Base-by-base conservation (phyloP, 2,888 invertebrate species). In the Scaptomyza flava region DNA sequence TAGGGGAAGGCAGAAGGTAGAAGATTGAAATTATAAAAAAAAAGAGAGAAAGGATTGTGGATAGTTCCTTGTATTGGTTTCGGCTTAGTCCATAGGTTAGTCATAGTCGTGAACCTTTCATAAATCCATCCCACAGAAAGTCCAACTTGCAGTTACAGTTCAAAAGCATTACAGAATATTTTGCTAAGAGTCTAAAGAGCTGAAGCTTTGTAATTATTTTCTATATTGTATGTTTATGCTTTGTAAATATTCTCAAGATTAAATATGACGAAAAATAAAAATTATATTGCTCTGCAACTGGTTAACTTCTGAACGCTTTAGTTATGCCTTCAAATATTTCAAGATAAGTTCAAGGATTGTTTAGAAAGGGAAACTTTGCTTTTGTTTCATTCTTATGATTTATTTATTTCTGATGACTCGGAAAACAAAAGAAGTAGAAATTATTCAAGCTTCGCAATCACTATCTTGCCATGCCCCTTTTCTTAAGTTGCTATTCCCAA, bases 41-140 rank as follows among this genome's bases (percentile, higher is more conserved):
- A 14, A 12, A 36, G 42, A 23, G 33, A n/a, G 33, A 17, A 20
- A 14, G 48, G 30, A 58, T 59, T 63, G 61, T 60, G 60, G 53
- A 63, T 54, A 72, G 77, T 72, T 79, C 58, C 71, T 74, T 64
- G 76, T 58, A 70, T 63, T 63, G 85, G 81, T 82, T 84, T 82
- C 82, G 58, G 72, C 59, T 70, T 72, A 75, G 75, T 74, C 63
- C 60, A 45, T 86, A 81, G 81, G 73, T 67, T 86, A 81, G 76
- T 60, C 47, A 33, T 80, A 45, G 46, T 46, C 48, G 46, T 38
- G 42, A 1, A 51, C n/a, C 36, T 14, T n/a, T 36, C 23, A 23
- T 2, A n/a, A 6, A 23, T 6, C 52, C 57, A 46, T 33, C 43
- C 27, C 34, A 34, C 12, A 33, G 9, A 42, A 51, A 57, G 52